Evolutionary conservation across 2,888 invertebrate species (phyloP).

Genomic region (Mesorhabditis belari): DNA sequence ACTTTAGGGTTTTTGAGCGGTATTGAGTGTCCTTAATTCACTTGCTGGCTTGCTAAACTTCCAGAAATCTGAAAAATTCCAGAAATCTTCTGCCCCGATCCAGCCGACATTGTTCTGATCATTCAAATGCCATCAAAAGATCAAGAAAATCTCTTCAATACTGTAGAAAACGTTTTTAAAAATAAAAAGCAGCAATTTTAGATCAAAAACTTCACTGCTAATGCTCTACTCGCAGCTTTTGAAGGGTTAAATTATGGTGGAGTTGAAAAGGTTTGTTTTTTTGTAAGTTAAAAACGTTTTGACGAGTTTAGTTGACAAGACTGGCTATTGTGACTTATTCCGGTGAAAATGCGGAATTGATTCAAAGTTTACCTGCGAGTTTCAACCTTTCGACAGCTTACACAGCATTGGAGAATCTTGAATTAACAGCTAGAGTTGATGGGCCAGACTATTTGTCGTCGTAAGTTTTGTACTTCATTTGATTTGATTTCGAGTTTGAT

Average conservation of each 20-base stretch:
- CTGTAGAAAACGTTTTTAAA: not conserved
- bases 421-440: not conserved
- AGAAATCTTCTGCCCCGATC: not conserved
- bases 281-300: not conserved
- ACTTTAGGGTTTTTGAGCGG: too few relatives aligned
- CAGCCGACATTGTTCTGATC: not conserved
- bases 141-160: not conserved
- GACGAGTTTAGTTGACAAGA: not conserved
- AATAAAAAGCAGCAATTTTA: not conserved
- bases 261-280: not conserved
- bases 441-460: not conserved
- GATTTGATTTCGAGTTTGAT: not conserved
- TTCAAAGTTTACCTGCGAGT: not conserved
- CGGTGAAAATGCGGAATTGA: not conserved
- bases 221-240: not conserved
- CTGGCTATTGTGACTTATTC: not conserved
- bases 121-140: not conserved
- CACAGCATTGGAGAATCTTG: not conserved
- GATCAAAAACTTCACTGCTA: not conserved
- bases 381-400: not conserved
- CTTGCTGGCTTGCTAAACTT: not conserved
- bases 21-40: too few relatives aligned
- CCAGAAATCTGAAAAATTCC: not conserved
- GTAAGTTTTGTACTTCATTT: not conserved
- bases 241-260: not conserved